Evolutionary conservation across 2,113 vertebrate species (phyloP), one percentile per base, ranked within the genome.

Genomic region (Telmatochromis brachygnathus): DNA sequence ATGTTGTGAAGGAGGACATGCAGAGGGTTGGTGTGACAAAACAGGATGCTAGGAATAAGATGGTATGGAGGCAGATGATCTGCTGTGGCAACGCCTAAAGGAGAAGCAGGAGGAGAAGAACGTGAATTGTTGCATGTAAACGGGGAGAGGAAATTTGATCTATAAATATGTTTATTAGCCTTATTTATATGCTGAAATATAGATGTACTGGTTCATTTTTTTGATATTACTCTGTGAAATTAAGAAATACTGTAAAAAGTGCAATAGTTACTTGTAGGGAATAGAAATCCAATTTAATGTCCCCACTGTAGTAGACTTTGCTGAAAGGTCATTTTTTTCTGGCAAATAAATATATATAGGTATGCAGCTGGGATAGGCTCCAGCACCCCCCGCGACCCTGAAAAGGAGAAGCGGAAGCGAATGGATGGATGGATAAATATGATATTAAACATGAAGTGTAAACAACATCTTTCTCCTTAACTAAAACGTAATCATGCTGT

Each of bases 401-500:
- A 21, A 21, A 21, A 21, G 21, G 21, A 21, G 21, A 21, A 21
- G 21, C 21, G 21, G 21, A 21, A 21, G 21, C 21, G 21, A 21
- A 21, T 21, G 21, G 21, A 21, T 21, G 21, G 21, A 21, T 21
- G 21, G 21, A 21, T 21, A 77, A 30, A 77, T 77, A 30, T 30
- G 26, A 77, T 51, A 51, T 77, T 49, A 51, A 33, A 51, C 10
- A 28, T n/a, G 10, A 49, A 51, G 17, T n/a, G 17, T 47, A 30
- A 51, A 13, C 3, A 11, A 33, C 4, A 39, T 54, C 11, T 85
- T 79, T 70, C 14, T 35, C 49, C 83, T 92, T 97, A 95, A 96
- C 96, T 96, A 95, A 94, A 95, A 84, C 79, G 65, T 81, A 7
- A 85, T 90, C 93, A 98, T 96, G 98, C 97, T 2, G 97, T 97